Evolutionary conservation across 2,797 vertebrate genomes (phyloP).

Genomic region (Neosilurus mollespiculum): DNA sequence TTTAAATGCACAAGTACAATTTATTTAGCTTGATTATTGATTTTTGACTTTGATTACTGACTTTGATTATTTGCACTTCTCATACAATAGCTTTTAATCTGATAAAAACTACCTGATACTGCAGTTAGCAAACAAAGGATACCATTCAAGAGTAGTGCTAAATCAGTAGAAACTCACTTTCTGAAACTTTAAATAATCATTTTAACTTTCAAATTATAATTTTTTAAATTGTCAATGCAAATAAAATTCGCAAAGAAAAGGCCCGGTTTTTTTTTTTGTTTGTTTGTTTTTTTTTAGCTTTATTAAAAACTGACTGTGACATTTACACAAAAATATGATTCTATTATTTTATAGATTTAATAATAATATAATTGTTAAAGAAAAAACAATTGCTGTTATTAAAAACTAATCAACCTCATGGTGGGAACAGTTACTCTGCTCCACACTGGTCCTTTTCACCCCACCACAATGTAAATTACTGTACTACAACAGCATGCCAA

Average conservation of each 20-base stretch:
- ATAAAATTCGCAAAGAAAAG: neutral
- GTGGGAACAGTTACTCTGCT: neutral
- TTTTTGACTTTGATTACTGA: no score
- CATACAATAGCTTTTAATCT: neutral
- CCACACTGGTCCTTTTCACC: neutral
- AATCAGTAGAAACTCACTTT: neutral
- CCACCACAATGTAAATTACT: neutral
- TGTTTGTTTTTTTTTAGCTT: no score
- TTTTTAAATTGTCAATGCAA: neutral
- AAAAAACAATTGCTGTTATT: neutral
- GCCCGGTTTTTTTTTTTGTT: no score
- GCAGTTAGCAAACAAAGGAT: neutral
- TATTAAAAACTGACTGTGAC: neutral
- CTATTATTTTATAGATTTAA: neutral
- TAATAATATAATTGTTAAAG: neutral
- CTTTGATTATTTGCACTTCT: neutral
- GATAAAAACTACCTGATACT: neutral
- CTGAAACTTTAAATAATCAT: neutral
- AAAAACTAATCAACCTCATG: neutral
- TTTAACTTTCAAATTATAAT: neutral
- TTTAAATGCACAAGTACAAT: neutral
- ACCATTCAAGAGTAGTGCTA: neutral
- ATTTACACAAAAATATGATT: neutral
- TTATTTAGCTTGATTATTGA: neutral
- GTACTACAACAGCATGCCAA: neutral